phyloP scores from a whole-genome alignment of 2,888 invertebrate genomes.

The Metopia argyrocephala region DNA sequence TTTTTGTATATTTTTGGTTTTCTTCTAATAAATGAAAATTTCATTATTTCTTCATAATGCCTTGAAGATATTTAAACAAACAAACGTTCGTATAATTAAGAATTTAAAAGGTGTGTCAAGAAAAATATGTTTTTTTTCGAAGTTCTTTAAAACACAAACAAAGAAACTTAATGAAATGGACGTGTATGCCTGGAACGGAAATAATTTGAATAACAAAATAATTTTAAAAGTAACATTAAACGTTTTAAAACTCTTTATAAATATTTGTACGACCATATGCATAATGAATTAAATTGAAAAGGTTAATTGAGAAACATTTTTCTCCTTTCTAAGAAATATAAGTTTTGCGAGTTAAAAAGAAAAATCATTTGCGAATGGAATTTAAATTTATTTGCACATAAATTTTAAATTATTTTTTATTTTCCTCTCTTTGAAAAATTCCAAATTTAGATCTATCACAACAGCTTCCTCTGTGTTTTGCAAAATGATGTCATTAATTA shows the following conservation, averaged over 20 bases:
- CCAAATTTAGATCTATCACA: too few relatives aligned
- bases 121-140: not conserved
- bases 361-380: too few relatives aligned
- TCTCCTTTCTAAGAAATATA: too few relatives aligned
- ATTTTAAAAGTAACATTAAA: slow-evolving; percentile 53
- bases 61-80: slow-evolving; percentile 17
- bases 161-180: not conserved
- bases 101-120: slow-evolving; percentile 55
- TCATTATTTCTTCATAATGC: slow-evolving; percentile 12
- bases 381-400: too few relatives aligned
- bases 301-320: not conserved
- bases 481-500: not conserved
- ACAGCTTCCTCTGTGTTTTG: not conserved
- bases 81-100: not conserved
- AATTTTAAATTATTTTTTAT: not conserved
- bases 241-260: not conserved
- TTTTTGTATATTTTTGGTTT: slow-evolving; percentile 21
- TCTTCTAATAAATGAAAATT: slow-evolving; percentile 50
- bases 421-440: not conserved
- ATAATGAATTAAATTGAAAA: not conserved
- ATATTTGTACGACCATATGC: not conserved
- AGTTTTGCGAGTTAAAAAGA: too few relatives aligned
- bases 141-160: not conserved
- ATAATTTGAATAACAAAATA: slow-evolving; percentile 73
- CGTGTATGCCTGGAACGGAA: slow-evolving; percentile 56